Conservation (phyloP, 1,140 invertebrate species). For the Argopecten irradians region DNA sequence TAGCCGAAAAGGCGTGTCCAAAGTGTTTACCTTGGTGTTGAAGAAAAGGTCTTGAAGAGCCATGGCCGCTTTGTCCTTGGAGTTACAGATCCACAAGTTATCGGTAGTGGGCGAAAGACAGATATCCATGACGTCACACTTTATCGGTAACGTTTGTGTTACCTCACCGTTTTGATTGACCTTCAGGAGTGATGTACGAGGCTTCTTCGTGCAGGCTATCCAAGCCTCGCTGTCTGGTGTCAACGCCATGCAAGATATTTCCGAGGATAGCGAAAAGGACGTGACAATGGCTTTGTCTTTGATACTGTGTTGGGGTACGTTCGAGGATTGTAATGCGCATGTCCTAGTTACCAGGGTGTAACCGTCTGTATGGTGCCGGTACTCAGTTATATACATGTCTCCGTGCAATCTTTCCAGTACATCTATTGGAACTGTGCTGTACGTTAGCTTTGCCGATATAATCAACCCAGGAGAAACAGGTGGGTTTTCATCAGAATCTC, state of each 20-base stretch:
- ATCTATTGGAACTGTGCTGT: not conserved
- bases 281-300: not conserved
- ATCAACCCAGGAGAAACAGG: not conserved
- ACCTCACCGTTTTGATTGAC: not conserved
- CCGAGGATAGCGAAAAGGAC: not conserved
- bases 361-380: not conserved
- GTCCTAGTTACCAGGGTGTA: not conserved
- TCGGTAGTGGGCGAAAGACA: not conserved
- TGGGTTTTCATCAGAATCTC: not conserved
- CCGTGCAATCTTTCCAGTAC: not conserved
- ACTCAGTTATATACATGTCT: not conserved
- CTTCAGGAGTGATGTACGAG: not conserved
- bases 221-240: not conserved
- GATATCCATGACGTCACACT: not conserved
- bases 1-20: not conserved
- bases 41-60: too few species aligned
- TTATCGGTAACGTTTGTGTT: not conserved
- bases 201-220: not conserved
- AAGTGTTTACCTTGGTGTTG: not conserved
- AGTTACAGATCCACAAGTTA: not conserved
- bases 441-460: not conserved
- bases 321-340: not conserved
- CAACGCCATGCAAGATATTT: not conserved
- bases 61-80: not conserved
- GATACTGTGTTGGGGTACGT: not conserved